Percentiles rank a stretch among this genome's conserved stretches.
These are phyloP conservation scores for Xestia rhomboidea DNA, from an alignment of 2,888 invertebrate genomes.

Conservation along the genomic window DNA sequence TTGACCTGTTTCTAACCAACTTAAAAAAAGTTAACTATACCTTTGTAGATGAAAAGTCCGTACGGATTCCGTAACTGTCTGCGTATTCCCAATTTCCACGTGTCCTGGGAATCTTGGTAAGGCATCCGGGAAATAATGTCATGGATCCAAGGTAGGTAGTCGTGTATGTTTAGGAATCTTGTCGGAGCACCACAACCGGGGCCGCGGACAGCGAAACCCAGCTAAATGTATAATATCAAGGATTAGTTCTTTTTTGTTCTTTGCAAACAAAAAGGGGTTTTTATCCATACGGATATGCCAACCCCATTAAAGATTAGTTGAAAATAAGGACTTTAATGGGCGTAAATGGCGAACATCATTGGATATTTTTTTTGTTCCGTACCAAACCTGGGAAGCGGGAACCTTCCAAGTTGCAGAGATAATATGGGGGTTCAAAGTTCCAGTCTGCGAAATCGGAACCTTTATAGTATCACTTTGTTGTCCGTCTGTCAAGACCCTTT, in stretches of 20 bases:
- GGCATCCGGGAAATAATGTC: conserved; percentile 68
- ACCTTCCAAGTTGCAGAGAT: no score
- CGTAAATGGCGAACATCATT: background rate
- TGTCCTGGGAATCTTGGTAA: conserved; percentile 23
- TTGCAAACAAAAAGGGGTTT: no score
- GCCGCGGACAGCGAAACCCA: conserved; percentile 80
- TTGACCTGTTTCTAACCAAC: background rate
- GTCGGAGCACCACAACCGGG: conserved; percentile 82
- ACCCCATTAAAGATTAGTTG: background rate
- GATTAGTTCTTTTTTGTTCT: no score
- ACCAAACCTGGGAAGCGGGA: background rate
- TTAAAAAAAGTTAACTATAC: background rate
- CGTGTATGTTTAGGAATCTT: conserved; percentile 76
- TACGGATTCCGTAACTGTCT: background rate
- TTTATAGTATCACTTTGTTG: no score
- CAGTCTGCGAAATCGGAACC: no score
- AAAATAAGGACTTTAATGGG: background rate
- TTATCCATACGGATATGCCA: no score
- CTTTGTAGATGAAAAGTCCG: background rate
- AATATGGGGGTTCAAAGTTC: no score
- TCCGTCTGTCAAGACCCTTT: no score
- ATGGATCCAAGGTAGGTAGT: conserved; percentile 79
- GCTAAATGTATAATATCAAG: conserved; percentile 60
- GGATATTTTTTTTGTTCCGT: background rate
- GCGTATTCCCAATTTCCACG: conserved; percentile 35